Percentiles rank a stretch among this genome's conserved stretches.
phyloP scores from a whole-genome alignment of 2,888 invertebrate species.

The Prosopocoilus inquinatus region DNA sequence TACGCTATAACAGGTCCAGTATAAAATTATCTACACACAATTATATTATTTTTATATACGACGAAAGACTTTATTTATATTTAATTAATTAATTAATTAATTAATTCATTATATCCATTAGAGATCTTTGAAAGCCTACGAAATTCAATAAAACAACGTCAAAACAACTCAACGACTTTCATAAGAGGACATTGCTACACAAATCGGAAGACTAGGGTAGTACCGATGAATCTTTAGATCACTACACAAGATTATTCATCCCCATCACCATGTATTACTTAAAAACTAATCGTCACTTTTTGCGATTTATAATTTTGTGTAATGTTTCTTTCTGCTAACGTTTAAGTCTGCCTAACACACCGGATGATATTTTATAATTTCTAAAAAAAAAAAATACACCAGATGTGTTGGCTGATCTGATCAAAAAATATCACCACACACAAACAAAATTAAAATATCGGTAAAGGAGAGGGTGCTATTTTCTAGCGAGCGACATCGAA shows the following conservation, averaged over 20 bases:
- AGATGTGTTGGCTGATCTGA: too few relatives aligned
- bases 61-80: slow-evolving; percentile 44
- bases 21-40: slow-evolving; percentile 49
- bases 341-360: too few relatives aligned
- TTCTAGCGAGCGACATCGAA: too few relatives aligned
- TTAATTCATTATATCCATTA: slow-evolving; percentile 37
- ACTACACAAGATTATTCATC: background rate
- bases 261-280: background rate
- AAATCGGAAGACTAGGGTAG: slow-evolving; percentile 23
- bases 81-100: slow-evolving; percentile 24
- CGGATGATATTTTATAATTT: too few relatives aligned
- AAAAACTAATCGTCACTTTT: background rate
- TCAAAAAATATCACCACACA: too few relatives aligned
- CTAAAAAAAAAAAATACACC: too few relatives aligned
- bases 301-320: background rate
- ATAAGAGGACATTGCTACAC: slow-evolving; percentile 17
- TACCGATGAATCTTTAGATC: background rate
- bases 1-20: slow-evolving; percentile 42
- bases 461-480: too few relatives aligned
- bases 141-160: slow-evolving; percentile 8
- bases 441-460: too few relatives aligned
- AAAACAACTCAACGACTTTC: slow-evolving; percentile 8
- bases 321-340: too few relatives aligned
- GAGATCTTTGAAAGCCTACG: slow-evolving; percentile 48
- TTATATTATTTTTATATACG: slow-evolving; percentile 36